Percentiles rank a stretch among this genome's conserved stretches.
Conservation (phyloP, 2,888 invertebrate genomes). For the Stomorhina lunata region DNA sequence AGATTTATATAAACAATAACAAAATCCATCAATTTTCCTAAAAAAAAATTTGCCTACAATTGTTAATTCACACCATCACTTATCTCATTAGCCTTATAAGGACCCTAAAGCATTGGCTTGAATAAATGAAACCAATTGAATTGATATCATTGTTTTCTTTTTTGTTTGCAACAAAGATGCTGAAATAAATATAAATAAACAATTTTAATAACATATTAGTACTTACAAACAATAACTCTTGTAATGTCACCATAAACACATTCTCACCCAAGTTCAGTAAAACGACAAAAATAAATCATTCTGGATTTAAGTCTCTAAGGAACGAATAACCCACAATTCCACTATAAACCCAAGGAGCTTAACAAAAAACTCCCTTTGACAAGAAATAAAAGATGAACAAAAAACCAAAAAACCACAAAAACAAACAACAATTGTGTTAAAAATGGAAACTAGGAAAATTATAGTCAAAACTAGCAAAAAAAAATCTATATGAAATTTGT, state of each 20-base stretch:
- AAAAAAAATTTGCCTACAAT: not conserved
- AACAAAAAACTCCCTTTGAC: slow-evolving; percentile 5
- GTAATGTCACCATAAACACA: slow-evolving; percentile 61
- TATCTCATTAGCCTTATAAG: slow-evolving; percentile 55
- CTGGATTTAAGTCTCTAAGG: slow-evolving; percentile 44
- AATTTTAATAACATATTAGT: slow-evolving; percentile 57
- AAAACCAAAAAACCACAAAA: slow-evolving; percentile 10
- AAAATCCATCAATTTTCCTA: not conserved
- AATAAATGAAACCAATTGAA: not conserved
- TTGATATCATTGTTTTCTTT: not conserved
- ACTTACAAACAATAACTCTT: slow-evolving; percentile 62
- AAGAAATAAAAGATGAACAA: slow-evolving; percentile 6
- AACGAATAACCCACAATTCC: slow-evolving; percentile 3
- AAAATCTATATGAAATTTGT: slow-evolving; percentile 5
- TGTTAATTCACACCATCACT: slow-evolving; percentile 43
- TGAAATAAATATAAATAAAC: slow-evolving; percentile 28
- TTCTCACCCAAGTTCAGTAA: slow-evolving; percentile 63
- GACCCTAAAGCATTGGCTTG: not conserved
- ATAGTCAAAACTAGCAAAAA: slow-evolving; percentile 50
- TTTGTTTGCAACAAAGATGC: not conserved
- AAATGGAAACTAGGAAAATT: slow-evolving; percentile 62
- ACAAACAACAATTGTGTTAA: slow-evolving; percentile 48
- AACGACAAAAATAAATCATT: slow-evolving; percentile 58
- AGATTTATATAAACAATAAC: not conserved
- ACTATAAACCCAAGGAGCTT: not conserved